These are phyloP conservation scores for Diplazon laetatorius DNA, from an alignment of 2,888 invertebrate species.

Conservation along the genomic window DNA sequence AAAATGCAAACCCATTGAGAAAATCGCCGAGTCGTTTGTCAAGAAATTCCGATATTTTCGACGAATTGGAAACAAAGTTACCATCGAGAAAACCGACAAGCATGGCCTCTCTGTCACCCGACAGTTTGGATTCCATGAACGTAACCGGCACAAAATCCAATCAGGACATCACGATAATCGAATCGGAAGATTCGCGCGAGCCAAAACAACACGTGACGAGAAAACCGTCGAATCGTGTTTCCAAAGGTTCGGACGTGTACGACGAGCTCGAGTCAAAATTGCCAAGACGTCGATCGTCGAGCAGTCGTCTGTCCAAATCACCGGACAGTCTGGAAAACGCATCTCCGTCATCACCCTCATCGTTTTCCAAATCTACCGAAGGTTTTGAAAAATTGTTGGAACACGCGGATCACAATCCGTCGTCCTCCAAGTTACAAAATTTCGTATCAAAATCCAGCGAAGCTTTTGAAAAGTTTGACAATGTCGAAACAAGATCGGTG, in stretches of 20 bases:
- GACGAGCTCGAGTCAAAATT: conserved; percentile 74
- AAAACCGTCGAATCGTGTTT: conserved; percentile 71
- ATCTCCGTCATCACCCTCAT: conserved; percentile 60
- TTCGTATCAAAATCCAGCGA: conserved; percentile 77
- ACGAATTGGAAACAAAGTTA: conserved; percentile 76
- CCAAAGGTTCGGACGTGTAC: conserved; percentile 75
- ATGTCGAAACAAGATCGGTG: conserved; percentile 58
- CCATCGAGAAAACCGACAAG: conserved; percentile 70
- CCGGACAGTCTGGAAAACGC: conserved; percentile 77
- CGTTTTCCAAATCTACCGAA: conserved; percentile 77
- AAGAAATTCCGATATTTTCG: conserved; percentile 78
- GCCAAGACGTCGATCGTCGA: conserved; percentile 74
- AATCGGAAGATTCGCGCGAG: conserved; percentile 67
- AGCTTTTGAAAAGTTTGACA: conserved; percentile 57
- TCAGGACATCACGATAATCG: conserved; percentile 34
- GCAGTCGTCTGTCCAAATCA: conserved; percentile 76
- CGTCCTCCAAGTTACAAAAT: conserved; percentile 67
- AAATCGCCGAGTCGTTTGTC: conserved; percentile 78
- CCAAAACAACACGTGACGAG: conserved; percentile 66
- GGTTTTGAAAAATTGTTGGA: conserved; percentile 75
- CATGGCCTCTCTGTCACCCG: conserved; percentile 77
- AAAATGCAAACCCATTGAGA: conserved; percentile 66
- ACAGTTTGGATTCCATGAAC: conserved; percentile 76
- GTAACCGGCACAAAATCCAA: conserved; percentile 56
- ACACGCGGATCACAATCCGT: conserved; percentile 64